Base-by-base conservation (phyloP, 2,797 vertebrate genomes). In the Holocentrus rufus region DNA sequence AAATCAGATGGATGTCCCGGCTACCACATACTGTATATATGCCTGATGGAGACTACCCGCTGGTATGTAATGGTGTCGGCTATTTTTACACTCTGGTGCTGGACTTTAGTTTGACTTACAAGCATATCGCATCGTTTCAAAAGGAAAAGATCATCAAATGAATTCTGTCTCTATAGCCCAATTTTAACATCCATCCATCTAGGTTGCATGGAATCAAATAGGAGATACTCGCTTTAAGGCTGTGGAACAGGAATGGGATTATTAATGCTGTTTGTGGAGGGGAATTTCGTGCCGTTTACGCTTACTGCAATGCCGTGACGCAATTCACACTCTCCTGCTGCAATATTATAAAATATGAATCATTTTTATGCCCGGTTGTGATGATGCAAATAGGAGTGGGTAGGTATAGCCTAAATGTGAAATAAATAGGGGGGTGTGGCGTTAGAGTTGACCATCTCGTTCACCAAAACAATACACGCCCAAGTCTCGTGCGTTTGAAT, bases 221-320 rank as follows among this genome's bases (percentile, higher is more conserved):
- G 31, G 31, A 7, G n/a, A n/a, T 34, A 7, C 31, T 1, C 20
- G 15, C 23, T 61, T 57, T n/a, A 31, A 50, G 20, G 46, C 22
- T 53, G 53, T 30, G 17, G 9, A 10, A 39, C 36, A 39, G 11
- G 36, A 34, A n/a, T 14, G 0, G 31, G 44, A 0, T 22, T 10
- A 10, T 31, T 53, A 13, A n/a, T 6, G 39, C 52, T 54, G 69
- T 56, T 34, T 58, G 70, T 30, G 72, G 79, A 9, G 71, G 82
- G 82, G 84, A 76, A 72, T 75, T 57, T 86, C 80, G 78, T 76
- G 74, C 81, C 75, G 76, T 58, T 17, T 18, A 14, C 71, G 44
- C 67, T 30, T 15, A 46, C 87, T 68, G 89, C 90, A 80, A 76
- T 79, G 86, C 85, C 81, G 42, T 91, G 91, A 91, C 91, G 89